These are phyloP conservation scores for Trichopria drosophilae DNA, from an alignment of 2,888 invertebrate genomes.

Conservation along the genomic window DNA sequence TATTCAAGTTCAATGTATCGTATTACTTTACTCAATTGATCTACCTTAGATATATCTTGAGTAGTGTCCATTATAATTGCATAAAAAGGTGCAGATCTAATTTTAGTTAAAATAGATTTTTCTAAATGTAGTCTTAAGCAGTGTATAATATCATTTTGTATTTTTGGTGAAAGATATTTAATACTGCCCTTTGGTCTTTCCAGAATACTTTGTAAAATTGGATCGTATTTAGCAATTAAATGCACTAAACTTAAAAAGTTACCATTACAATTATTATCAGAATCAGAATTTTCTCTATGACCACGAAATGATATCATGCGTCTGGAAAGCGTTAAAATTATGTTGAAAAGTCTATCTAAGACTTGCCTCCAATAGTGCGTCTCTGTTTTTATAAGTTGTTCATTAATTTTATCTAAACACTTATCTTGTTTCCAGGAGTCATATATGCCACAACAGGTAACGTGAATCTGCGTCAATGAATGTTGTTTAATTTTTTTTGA, in stretches of 20 bases:
- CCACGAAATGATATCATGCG: neutral
- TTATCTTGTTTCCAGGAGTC: neutral
- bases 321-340: neutral
- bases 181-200: slow-evolving; percentile 30
- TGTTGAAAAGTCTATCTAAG: slow-evolving; percentile 1
- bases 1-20: slow-evolving; percentile 35
- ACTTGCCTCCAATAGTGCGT: neutral
- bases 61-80: slow-evolving; percentile 43
- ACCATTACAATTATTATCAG: neutral
- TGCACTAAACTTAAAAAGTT: neutral
- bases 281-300: slow-evolving; percentile 3
- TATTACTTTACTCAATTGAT: slow-evolving; percentile 45
- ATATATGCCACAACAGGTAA: neutral
- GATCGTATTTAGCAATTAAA: neutral
- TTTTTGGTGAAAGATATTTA: slow-evolving; percentile 37
- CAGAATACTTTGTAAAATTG: slow-evolving; percentile 3
- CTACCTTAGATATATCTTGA: slow-evolving; percentile 44
- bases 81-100: slow-evolving; percentile 42
- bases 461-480: neutral
- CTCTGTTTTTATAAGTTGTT: slow-evolving; percentile 2
- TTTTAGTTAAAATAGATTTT: slow-evolving; percentile 36
- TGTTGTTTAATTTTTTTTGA: slow-evolving; percentile 1
- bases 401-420: neutral
- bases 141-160: slow-evolving; percentile 27
- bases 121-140: slow-evolving; percentile 35